Base-by-base conservation (phyloP, 1,140 invertebrate species). In the Popillia japonica region DNA sequence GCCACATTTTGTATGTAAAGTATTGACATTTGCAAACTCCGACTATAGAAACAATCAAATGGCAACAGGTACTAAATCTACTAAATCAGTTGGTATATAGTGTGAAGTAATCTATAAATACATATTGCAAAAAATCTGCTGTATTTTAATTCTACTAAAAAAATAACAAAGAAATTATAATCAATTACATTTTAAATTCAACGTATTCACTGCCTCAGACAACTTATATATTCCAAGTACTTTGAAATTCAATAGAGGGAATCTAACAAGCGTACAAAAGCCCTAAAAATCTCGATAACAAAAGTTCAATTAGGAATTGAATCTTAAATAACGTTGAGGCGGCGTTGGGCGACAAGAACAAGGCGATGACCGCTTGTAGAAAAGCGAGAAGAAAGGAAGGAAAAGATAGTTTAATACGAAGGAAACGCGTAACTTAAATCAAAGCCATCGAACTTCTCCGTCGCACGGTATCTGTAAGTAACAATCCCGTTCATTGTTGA, bases 391-490 rank as follows among this genome's bases (percentile, higher is more conserved):
- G 20, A 68, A 34, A 34, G 22, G 6, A 68, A 23, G 22, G 27
- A 8, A 68, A 27, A 27, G 11, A 27, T 23, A 68, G 61, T 22
- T 9, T 14, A 27, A 20, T 4, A 27, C 11, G 3, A 68, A 14
- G 8, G 44, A 68, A 34, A 27, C 20, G 22, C 61, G 61, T 20
- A 23, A 22, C 61, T 20, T 68, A 68, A n/a, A 68, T 22, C 22
- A 17, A 8, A 22, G 6, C 11, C n/a, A 61, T 8, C 59, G 59
- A 10, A 10, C 42, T 14, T 14, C 14, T 61, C 59, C 14, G 59
- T 61, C 20, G 61, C 61, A 20, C 27, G 61, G 23, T 68, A 68
- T 68, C 61, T 23, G 61, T 4, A 68, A 68, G 61, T 68, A 68
- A 68, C 61, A 68, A 68, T 68, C 6, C 22, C 61, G 27, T 14